Base-by-base conservation (phyloP, 2,113 vertebrate genomes). In the Coreoperca whiteheadi region DNA sequence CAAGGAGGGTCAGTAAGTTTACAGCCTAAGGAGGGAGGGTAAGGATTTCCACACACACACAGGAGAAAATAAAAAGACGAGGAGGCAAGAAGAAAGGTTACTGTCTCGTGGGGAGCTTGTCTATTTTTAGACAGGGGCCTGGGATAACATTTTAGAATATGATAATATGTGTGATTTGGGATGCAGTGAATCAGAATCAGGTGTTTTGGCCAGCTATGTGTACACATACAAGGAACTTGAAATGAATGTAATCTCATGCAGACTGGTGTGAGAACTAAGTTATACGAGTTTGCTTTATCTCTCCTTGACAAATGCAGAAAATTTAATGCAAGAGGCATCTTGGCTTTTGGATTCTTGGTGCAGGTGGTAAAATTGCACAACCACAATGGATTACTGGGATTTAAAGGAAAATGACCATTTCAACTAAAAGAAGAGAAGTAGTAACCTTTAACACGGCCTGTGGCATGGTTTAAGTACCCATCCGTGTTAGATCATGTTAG, bases 1-100 rank as follows among this genome's bases (percentile, higher is more conserved):
- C 83, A 88, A 37, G 83, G 87, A 81, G 74, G 91, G 93, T 93
- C 92, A 92, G 85, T 67, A 91, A 88, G 91, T 93, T 92, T 91
- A 92, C 74, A 68, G 80, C 65, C 79, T 50, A 66, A 83, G 60
- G 71, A 87, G 84, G 84, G 53, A 87, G 79, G 78, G 37, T n/a
- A n/a, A n/a, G n/a, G 85, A 72, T 54, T 78, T 32, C 69, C 48
- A 41, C 65, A 57, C 75, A 63, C 65, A 68, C 60, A 81, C 18
- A 74, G 67, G 21, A 78, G 51, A 65, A 23, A 73, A 70, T 34
- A 77, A 12, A 77, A 30, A 67, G 34, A 88, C 71, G 46, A 75
- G 43, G 59, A 69, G 69, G 50, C n/a, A 72, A 37, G 75, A 74
- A 69, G 54, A 30, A 68, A 37, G 53, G 30, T 75, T 70, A 85